Base-by-base conservation (phyloP, 2,888 invertebrate species). In the Eudasyphora cyanicolor region DNA sequence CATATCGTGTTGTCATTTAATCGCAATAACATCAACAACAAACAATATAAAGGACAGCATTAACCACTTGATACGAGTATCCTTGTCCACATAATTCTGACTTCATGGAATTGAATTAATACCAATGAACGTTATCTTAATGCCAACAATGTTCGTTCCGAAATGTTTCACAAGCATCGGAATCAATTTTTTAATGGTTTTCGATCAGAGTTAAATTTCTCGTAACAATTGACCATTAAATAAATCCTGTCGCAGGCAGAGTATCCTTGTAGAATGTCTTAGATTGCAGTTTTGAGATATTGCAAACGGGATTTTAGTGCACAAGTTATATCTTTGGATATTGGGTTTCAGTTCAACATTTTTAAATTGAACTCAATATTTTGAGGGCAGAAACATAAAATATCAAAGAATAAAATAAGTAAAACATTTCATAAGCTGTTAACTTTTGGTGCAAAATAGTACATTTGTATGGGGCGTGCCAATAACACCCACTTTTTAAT, bases 1-100 rank as follows among this genome's bases (percentile, higher is more conserved):
- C 88, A 89, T 89, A 90, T 90, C 89, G n/a, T 88, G 87, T 86
- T 87, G 87, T 89, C 89, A 90, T 89, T 89, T 88, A 86, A 87
- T 89, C 87, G 88, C 78, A 82, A 38, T 17, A 64, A 38, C 24
- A 76, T 10, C 62, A 77, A 38, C 32, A 32, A 69, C 32, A 60
- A 49, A 32, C 51, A 14, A 64, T 24, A 32, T 51, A 17, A 57
- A 17, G 10, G 60, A n/a, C 29, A 45, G 10, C 69, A n/a, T n/a
- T n/a, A 79, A 24, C 60, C 71, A 74, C 51, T 29, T 38, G 71
- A 82, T 70, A 82, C n/a, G n/a, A n/a, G 49, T 19, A 45, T 60
- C 54, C 57, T 64, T 70, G 60, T 77, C 77, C 77, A 70, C 19
- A 24, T 32, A 17, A 60, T 12, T 5, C 35, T n/a, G 10, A 10